Evolutionary conservation across 2,113 vertebrate species (phyloP).

Genomic region (Crotalus tigris): DNA sequence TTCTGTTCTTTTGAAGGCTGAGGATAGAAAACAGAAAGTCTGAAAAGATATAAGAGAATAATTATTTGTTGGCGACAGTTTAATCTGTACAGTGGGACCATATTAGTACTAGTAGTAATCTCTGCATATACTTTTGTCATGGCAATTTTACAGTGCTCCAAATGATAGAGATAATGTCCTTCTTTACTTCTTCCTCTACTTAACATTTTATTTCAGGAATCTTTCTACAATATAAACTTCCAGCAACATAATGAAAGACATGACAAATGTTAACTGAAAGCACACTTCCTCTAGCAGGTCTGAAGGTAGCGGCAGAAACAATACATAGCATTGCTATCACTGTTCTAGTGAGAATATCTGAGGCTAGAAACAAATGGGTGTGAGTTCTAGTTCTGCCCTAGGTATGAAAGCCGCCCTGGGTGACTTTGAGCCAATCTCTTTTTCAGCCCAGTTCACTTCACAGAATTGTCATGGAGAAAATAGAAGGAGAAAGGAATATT

Average conservation of each 20-base stretch:
- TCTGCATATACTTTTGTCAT: rapidly evolving
- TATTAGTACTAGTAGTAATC: neutral
- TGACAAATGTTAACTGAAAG: neutral
- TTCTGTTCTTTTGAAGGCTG: neutral
- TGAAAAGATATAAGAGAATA: neutral
- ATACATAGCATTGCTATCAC: neutral
- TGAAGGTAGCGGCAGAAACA: neutral
- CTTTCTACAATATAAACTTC: neutral
- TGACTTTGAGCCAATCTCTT: neutral
- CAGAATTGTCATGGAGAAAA: neutral
- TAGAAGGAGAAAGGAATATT: neutral
- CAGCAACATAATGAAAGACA: rapidly evolving
- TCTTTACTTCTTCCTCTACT: neutral
- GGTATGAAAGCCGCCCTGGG: neutral
- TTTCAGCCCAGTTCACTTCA: neutral
- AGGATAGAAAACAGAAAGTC: neutral
- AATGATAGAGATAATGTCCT: slow-evolving; percentile 4
- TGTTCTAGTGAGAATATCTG: neutral
- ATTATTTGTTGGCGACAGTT: slow-evolving; percentile 23
- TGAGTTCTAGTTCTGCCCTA: neutral
- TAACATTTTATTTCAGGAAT: neutral
- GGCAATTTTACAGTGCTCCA: neutral
- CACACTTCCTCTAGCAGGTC: neutral
- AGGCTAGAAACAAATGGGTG: neutral
- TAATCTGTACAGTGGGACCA: neutral